Percentiles rank a stretch among this genome's conserved stretches.
phyloP scores from a whole-genome alignment of 1,140 invertebrate genomes.

The Phthorimaea operculella region DNA sequence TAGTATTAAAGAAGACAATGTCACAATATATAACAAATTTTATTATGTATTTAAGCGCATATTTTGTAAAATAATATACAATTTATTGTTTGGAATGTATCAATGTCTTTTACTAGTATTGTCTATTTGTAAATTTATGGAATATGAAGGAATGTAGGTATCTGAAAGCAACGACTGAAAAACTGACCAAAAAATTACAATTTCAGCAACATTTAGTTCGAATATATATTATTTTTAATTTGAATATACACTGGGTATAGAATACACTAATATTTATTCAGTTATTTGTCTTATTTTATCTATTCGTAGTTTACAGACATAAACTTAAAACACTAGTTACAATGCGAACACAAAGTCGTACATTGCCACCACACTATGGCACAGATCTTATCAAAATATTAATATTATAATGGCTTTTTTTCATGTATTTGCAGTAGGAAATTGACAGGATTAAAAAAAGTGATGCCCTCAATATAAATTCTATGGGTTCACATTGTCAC shows the following conservation, averaged over 20 bases:
- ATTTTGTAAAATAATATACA: slow-evolving; percentile 34
- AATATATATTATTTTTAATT: slow-evolving; percentile 14
- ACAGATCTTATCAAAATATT: slow-evolving; percentile 58
- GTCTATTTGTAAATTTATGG: slow-evolving; percentile 29
- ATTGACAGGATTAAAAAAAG: not conserved
- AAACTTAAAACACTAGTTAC: slow-evolving; percentile 54
- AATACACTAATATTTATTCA: slow-evolving; percentile 38
- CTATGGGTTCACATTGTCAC: too few species aligned
- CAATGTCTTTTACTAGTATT: slow-evolving; percentile 36
- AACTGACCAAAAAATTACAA: slow-evolving; percentile 24
- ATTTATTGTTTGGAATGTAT: slow-evolving; percentile 51
- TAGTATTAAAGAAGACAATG: slow-evolving; percentile 50
- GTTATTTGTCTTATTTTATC: slow-evolving; percentile 46
- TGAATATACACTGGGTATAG: slow-evolving; percentile 41
- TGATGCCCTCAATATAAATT: not conserved
- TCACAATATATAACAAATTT: slow-evolving; percentile 31
- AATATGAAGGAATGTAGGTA: slow-evolving; percentile 34
- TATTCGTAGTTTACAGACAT: slow-evolving; percentile 56
- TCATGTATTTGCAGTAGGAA: slow-evolving; percentile 9
- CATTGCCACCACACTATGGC: slow-evolving; percentile 61
- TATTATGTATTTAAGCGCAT: slow-evolving; percentile 55
- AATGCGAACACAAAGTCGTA: slow-evolving; percentile 52
- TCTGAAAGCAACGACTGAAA: slow-evolving; percentile 24
- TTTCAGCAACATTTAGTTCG: slow-evolving; percentile 6
- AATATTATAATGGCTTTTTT: slow-evolving; percentile 46